Base-by-base conservation (phyloP, 2,113 vertebrate species). In the Morone saxatilis region DNA sequence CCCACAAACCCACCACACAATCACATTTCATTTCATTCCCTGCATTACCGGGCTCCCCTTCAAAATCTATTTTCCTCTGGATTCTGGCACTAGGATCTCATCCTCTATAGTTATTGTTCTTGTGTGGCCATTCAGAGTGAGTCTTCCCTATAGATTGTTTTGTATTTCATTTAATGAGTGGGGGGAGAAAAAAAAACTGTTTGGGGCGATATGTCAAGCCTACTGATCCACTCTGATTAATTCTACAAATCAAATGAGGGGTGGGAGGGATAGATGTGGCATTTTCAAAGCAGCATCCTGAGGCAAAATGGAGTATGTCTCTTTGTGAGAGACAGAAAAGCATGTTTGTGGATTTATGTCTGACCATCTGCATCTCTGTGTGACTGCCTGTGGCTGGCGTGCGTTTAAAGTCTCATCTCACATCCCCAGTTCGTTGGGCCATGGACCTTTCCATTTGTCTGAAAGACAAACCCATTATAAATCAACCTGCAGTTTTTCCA, bases 171-270 rank as follows among this genome's bases (percentile, higher is more conserved):
- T 60, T 2, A 47, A 31, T 31, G 31, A 31, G 31, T 0, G 2
- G 36, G 20, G 11, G 5, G 8, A 5, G 7, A 17, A 41, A 1
- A 25, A 13, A 56, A 53, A 36, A 43, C 43, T 51, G 50, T 69
- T 45, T 13, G 51, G 4, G 14, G 22, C n/a, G 3, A 66, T 22
- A 17, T 10, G 25, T 71, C 51, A 61, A 83, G 56, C 13, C 53
- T 6, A 31, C 71, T 22, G 50, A 66, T 61, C 53, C 25, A 14
- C 45, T 51, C 25, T 43, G 62, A 75, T 80, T 41, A n/a, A 75
- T 67, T 71, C 40, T 54, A 19, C 16, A 38, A 78, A 81, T 89
- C 38, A 66, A 76, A 88, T 50, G 8, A 72, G 0, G 53, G 19
- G 20, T 41, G 10, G 4, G 36, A 43, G 16, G 5, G 56, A 67